phyloP scores from a whole-genome alignment of 1,140 invertebrate genomes.

The Oryctes rhinoceros region DNA sequence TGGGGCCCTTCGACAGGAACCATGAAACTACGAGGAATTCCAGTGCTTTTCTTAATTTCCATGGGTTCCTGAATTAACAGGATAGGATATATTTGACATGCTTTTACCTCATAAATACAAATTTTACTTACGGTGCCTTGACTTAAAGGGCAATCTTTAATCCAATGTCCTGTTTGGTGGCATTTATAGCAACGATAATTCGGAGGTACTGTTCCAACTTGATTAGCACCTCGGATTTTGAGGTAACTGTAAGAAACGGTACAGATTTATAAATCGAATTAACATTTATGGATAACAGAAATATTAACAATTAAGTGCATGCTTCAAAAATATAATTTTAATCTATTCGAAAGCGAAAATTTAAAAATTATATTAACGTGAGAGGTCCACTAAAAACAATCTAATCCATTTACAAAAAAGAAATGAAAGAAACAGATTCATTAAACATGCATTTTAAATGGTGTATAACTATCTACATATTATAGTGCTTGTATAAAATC shows the following conservation, averaged over 20 bases:
- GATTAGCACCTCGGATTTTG: constrained; percentile 85
- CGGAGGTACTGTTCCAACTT: constrained; percentile 86
- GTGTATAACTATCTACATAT: not conserved
- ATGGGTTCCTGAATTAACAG: constrained; percentile 67
- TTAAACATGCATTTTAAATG: not conserved
- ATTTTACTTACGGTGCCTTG: constrained; percentile 65
- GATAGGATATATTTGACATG: not conserved
- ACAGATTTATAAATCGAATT: too few species aligned
- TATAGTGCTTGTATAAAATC: too few species aligned
- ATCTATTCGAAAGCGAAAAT: not conserved
- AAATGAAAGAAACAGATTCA: not conserved
- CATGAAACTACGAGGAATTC: constrained; percentile 98
- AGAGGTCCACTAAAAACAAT: constrained; percentile 4
- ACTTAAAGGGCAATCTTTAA: constrained; percentile 88
- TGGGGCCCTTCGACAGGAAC: constrained; percentile 89
- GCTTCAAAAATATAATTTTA: not conserved
- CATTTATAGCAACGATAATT: constrained; percentile 94
- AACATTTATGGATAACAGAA: not conserved
- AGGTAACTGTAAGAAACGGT: constrained; percentile 74
- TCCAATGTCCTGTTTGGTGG: constrained; percentile 93
- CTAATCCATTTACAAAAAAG: not conserved
- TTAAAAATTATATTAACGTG: not conserved
- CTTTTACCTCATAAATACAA: not conserved
- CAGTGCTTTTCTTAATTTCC: constrained; percentile 92
- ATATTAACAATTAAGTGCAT: not conserved